These are phyloP conservation scores for Caenorhabditis doughertyi DNA, from an alignment of 2,888 invertebrate species.

Conservation along the genomic window DNA sequence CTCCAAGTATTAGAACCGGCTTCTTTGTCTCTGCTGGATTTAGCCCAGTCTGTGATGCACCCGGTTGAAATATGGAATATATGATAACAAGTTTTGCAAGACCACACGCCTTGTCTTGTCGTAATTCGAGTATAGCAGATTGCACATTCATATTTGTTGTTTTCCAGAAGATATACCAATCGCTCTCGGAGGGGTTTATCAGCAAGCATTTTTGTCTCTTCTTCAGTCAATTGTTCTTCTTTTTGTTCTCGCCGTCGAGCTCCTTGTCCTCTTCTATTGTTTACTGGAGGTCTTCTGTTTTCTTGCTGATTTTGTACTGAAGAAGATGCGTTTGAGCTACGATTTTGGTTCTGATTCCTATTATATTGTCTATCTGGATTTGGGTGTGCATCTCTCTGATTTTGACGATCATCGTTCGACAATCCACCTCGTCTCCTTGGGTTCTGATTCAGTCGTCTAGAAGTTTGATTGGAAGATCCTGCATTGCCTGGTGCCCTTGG, in stretches of 20 bases:
- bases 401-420: background rate
- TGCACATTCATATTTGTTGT: slow-evolving; percentile 92
- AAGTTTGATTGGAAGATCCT: background rate
- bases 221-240: slow-evolving; percentile 42
- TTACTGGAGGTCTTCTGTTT: background rate
- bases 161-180: slow-evolving; percentile 90
- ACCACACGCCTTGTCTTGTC: slow-evolving; percentile 90
- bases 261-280: slow-evolving; percentile 13
- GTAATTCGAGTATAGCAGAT: slow-evolving; percentile 94
- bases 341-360: slow-evolving; percentile 18
- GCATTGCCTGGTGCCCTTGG: background rate
- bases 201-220: slow-evolving; percentile 41
- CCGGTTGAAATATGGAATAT: slow-evolving; percentile 89
- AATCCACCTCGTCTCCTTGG: background rate
- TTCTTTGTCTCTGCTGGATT: slow-evolving; percentile 70
- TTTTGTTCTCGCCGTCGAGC: slow-evolving; percentile 32
- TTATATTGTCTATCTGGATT: slow-evolving; percentile 31
- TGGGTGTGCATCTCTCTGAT: background rate
- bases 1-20: slow-evolving; percentile 87
- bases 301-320: background rate
- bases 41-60: slow-evolving; percentile 94
- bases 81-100: slow-evolving; percentile 93
- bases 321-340: background rate
- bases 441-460: slow-evolving; percentile 5
- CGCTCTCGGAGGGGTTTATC: slow-evolving; percentile 62